A percentile compares a stretch with the other conserved stretches of the same genome.
Conservation (phyloP, 1,140 invertebrate species). For the Thalassaphorura encarpata region DNA sequence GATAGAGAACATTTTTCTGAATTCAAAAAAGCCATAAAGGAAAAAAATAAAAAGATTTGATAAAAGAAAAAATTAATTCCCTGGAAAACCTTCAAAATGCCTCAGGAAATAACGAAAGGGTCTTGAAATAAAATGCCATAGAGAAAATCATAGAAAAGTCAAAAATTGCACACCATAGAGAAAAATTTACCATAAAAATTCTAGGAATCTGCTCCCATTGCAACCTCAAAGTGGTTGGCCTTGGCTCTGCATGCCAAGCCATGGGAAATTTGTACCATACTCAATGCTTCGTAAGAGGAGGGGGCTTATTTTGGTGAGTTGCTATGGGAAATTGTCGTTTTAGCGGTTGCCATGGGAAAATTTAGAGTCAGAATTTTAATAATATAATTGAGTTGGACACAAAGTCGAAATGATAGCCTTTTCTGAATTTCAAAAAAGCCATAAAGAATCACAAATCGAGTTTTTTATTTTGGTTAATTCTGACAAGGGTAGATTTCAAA, state of each 20-base stretch:
- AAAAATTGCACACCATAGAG: too few species aligned
- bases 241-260: conserved; percentile 88
- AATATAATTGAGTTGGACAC: not conserved
- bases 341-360: not conserved
- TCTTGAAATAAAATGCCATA: too few species aligned
- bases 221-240: conserved; percentile 73
- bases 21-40: conserved; percentile 41
- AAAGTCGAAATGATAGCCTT: conserved; percentile 1
- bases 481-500: too few species aligned
- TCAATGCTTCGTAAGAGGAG: conserved; percentile 92
- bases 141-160: too few species aligned
- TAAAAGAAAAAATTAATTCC: too few species aligned
- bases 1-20: conserved; percentile 39
- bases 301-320: conserved; percentile 91
- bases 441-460: not conserved
- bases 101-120: too few species aligned
- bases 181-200: too few species aligned
- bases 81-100: too few species aligned
- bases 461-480: not conserved
- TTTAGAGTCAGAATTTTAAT: not conserved
- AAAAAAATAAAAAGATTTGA: not conserved
- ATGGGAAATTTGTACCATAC: conserved; percentile 98
- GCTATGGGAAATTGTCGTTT: conserved; percentile 6
- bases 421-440: conserved; percentile 40
- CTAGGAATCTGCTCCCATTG: conserved; percentile 85